Evolutionary conservation across 2,888 invertebrate species (phyloP), one percentile per base, ranked within the genome.

Genomic region (Anagyrus pseudococci): DNA sequence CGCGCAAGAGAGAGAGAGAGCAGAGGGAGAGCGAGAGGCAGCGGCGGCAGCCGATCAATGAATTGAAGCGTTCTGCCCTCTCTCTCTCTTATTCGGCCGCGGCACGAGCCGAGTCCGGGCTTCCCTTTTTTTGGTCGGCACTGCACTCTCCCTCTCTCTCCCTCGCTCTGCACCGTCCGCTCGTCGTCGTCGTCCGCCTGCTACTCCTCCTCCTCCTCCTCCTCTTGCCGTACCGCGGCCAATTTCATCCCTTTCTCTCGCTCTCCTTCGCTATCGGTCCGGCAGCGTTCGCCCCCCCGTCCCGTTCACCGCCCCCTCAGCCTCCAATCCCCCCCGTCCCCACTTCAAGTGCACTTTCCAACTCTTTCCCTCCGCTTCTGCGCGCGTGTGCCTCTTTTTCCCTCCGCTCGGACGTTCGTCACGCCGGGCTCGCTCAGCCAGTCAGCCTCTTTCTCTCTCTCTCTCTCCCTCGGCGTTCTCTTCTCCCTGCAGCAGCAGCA

Each of bases 1-100:
- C 4, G 29, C 10, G 29, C 29, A 29, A 10, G 6, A 29, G 10
- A 29, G n/a, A n/a, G n/a, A n/a, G n/a, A n/a, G n/a, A n/a, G n/a
- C n/a, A n/a, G n/a, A n/a, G n/a, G n/a, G n/a, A n/a, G n/a, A 55
- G 48, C 52, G 60, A 55, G 50, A 25, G 50, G 3, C 50, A 13
- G 15, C 50, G 37, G 10, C 25, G 46, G 50, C 70, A 73, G 72
- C 73, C 80, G 80, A 80, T 80, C 80, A 80, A 80, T 80, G 80
- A 80, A 80, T 80, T 80, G 79, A 77, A 79, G 78, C 80, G 76
- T 75, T 76, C 76, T 69, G 77, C 75, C 26, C 41, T 58, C 58
- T 57, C 56, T 59, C 58, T 59, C 54, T 37, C 41, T 68, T 59
- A 19, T 58, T 53, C 53, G 49, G 43, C 29, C 29, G n/a, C n/a